Base-by-base conservation (phyloP, 2,888 invertebrate genomes). In the Diarsia dahlii region DNA sequence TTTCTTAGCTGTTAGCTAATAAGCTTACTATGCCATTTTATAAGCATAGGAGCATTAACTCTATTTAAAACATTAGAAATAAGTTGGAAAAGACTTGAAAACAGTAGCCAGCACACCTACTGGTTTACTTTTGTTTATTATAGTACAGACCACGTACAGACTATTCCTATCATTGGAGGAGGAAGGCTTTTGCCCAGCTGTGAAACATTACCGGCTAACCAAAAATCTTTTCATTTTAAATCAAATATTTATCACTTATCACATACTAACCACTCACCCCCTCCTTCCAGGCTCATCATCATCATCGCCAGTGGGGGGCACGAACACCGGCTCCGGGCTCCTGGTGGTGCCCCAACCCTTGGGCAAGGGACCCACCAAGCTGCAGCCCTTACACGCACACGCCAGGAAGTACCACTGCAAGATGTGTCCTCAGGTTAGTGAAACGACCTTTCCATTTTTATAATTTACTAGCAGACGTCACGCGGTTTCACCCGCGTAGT, bases 391-490 rank as follows among this genome's bases (percentile, higher is more conserved):
- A 15, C 96, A 96, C 34, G 95, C 96, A 0, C 96, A 96, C 85
- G 95, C 96, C 71, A 91, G 99, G 93, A 99, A 99, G 96, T 99
- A 99, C 96, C 99, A 99, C 94, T 99, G 99, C 97, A 99, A 99
- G 97, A 99, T 99, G 99, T 99, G 99, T 94, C 99, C 99, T 86
- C 99, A 99, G 99, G 99, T 99, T 96, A 97, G 98, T n/a, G n/a
- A n/a, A n/a, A n/a, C n/a, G n/a, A n/a, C n/a, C n/a, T n/a, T n/a
- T n/a, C n/a, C n/a, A n/a, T n/a, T n/a, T n/a, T n/a, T n/a, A n/a
- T n/a, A n/a, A n/a, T n/a, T n/a, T n/a, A n/a, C n/a, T n/a, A n/a
- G n/a, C n/a, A n/a, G n/a, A n/a, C n/a, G n/a, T n/a, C n/a, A n/a
- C n/a, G n/a, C n/a, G n/a, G n/a, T n/a, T n/a, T n/a, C n/a, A n/a